A percentile compares a stretch with the other conserved stretches of the same genome.
phyloP scores from a whole-genome alignment of 2,797 vertebrate genomes.

The Euphonia xanthogaster region DNA sequence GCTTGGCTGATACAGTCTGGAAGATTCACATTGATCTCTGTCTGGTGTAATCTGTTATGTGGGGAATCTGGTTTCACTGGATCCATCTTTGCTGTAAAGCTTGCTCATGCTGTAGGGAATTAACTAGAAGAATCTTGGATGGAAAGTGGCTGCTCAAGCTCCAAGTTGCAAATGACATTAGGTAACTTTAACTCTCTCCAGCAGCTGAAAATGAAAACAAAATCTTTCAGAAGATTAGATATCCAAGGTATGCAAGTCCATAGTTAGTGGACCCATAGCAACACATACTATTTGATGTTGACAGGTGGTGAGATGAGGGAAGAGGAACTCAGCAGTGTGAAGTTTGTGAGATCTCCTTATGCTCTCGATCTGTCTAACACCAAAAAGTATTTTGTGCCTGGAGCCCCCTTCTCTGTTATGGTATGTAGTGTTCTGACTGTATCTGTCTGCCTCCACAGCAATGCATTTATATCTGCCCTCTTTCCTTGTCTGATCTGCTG shows the following conservation, averaged over 20 bases:
- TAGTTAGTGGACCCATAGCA: not conserved
- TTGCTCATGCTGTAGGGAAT: not conserved
- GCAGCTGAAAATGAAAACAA: not conserved
- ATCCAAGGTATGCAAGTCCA: not conserved
- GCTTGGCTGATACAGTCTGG: not conserved
- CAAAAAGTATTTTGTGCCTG: conserved; percentile 73
- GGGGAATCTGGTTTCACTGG: not conserved
- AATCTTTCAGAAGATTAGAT: not conserved
- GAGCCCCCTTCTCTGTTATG: conserved; percentile 66
- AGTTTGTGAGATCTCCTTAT: conserved; percentile 75
- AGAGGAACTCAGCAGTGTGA: conserved; percentile 70
- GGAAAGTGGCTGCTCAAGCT: not conserved
- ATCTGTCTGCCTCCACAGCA: not conserved
- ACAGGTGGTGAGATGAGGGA: conserved; percentile 77
- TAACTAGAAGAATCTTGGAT: not conserved
- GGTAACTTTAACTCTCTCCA: not conserved
- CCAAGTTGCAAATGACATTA: not conserved
- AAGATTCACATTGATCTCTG: not conserved
- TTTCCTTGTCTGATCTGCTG: not conserved
- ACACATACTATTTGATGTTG: not conserved
- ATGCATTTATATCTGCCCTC: not conserved
- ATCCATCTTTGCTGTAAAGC: not conserved
- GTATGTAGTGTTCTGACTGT: not conserved
- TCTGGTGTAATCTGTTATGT: not conserved
- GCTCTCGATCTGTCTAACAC: conserved; percentile 73